These are phyloP conservation scores for Phainopepla nitens DNA, from an alignment of 2,113 vertebrate genomes.

Conservation along the genomic window DNA sequence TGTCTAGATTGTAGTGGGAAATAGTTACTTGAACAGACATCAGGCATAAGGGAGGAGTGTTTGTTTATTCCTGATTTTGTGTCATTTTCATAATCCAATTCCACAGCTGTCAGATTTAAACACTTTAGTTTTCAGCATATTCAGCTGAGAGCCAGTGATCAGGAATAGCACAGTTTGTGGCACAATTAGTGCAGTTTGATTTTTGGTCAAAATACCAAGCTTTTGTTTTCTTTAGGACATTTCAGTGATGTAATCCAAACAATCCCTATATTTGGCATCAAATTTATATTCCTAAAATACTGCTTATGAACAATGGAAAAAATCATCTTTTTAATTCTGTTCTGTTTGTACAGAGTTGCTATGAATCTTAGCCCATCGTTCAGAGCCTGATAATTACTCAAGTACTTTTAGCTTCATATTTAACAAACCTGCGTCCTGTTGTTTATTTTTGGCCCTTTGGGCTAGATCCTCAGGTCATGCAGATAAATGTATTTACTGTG, in stretches of 20 bases:
- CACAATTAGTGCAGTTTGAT: not conserved
- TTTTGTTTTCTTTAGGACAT: not conserved
- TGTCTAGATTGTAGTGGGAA: not conserved
- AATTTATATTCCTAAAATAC: not conserved
- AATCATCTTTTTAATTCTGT: not conserved
- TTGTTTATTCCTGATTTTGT: not conserved
- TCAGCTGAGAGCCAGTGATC: not conserved
- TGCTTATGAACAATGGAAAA: not conserved
- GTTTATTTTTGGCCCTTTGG: not conserved
- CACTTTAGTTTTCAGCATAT: not conserved
- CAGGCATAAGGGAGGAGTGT: not conserved
- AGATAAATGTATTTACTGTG: not conserved
- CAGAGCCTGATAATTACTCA: not conserved
- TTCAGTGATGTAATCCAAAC: not conserved
- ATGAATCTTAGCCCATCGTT: not conserved
- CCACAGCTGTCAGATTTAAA: not conserved
- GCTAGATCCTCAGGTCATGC: not conserved
- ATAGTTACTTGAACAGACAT: not conserved
- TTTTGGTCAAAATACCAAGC: not conserved
- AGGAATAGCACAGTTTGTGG: not conserved
- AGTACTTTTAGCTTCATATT: not conserved
- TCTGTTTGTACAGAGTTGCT: not conserved
- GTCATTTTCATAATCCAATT: conserved; percentile 11
- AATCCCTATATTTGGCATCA: not conserved
- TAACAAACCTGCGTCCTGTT: not conserved